Percentiles rank a stretch among this genome's conserved stretches.
Evolutionary conservation across 2,888 invertebrate species (phyloP).

Genomic region (Harmothoe impar): DNA sequence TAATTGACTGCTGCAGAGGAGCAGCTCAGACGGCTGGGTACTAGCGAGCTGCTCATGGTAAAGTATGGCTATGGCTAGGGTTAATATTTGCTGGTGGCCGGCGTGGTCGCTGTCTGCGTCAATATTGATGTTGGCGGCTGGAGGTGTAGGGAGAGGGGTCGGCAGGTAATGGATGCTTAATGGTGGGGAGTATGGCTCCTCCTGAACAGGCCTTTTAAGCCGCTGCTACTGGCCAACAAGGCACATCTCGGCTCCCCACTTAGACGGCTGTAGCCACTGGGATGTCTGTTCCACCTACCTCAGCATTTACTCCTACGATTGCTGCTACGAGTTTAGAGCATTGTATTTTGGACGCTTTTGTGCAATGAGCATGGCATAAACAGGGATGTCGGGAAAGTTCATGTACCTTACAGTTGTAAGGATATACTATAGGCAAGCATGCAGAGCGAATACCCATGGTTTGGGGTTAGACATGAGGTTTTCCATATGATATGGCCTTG

Average conservation of each 20-base stretch:
- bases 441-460: too few species aligned
- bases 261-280: too few species aligned
- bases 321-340: too few species aligned
- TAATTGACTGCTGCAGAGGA: not conserved
- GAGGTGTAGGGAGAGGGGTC: not conserved
- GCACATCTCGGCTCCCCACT: not conserved
- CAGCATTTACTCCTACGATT: too few species aligned
- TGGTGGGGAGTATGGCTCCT: not conserved
- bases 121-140: conserved; percentile 54
- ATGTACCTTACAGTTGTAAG: too few species aligned
- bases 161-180: conserved; percentile 55
- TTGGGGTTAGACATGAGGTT: too few species aligned
- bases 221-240: not conserved
- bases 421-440: too few species aligned
- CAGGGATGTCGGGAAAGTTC: too few species aligned
- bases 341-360: too few species aligned
- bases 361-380: too few species aligned
- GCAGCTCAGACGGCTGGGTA: conserved; percentile 23
- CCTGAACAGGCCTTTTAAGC: not conserved
- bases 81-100: conserved; percentile 59
- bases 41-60: conserved; percentile 9
- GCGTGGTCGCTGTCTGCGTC: conserved; percentile 46
- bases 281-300: too few species aligned
- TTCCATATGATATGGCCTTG: too few species aligned
- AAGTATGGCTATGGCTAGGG: conserved; percentile 49